phyloP scores from a whole-genome alignment of 2,797 vertebrate species.

The Liasis olivaceus region DNA sequence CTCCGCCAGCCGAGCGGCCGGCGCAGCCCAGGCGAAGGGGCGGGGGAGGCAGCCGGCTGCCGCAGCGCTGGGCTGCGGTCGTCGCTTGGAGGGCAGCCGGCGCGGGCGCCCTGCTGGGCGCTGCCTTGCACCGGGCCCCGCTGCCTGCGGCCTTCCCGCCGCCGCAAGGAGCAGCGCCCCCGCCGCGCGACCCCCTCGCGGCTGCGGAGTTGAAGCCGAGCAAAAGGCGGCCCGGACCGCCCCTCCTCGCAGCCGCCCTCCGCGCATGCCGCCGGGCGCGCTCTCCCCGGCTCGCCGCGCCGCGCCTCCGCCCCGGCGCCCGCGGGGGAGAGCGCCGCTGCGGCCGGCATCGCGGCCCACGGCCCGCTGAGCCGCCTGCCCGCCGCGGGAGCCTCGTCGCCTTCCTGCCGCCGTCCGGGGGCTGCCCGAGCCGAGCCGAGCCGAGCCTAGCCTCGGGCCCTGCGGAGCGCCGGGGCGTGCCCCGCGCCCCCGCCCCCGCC shows the following conservation, averaged over 20 bases:
- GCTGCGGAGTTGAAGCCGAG: neutral
- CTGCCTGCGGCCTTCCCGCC: neutral
- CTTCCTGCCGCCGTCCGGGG: too few relatives aligned
- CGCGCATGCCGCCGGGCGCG: neutral
- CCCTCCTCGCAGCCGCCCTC: accelerated
- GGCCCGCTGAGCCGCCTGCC: neutral
- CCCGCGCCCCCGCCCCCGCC: neutral
- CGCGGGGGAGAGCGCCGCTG: too few relatives aligned
- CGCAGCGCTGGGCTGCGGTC: neutral
- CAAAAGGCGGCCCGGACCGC: neutral
- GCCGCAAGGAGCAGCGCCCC: neutral
- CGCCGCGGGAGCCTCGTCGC: too few relatives aligned
- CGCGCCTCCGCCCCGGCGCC: neutral
- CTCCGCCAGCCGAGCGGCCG: neutral
- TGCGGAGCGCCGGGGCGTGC: neutral
- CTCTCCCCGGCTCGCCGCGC: neutral
- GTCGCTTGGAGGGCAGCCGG: neutral
- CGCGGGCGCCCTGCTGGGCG: too few relatives aligned
- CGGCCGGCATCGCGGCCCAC: neutral
- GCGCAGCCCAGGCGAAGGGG: neutral
- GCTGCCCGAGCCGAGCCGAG: too few relatives aligned
- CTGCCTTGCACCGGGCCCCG: neutral
- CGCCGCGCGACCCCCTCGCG: too few relatives aligned
- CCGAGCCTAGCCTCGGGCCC: too few relatives aligned
- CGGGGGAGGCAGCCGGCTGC: neutral